Evolutionary conservation across 2,113 vertebrate species (phyloP).

Genomic region (Brevimyrus niger): DNA sequence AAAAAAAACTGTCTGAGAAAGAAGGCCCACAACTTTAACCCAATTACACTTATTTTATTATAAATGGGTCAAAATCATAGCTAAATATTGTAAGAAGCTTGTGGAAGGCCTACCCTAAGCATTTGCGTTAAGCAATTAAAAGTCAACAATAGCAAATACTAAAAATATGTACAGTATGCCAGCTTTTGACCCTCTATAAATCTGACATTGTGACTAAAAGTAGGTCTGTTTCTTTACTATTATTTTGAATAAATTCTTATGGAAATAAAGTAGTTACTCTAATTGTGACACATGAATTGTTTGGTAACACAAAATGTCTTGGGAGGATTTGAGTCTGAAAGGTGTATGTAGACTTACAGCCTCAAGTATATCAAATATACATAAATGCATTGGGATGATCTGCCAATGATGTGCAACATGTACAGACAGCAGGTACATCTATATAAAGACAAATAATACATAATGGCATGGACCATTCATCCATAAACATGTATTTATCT

Average conservation of each 20-base stretch:
- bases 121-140: not conserved
- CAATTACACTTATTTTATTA: not conserved
- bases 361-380: not conserved
- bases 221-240: not conserved
- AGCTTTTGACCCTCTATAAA: not conserved
- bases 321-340: not conserved
- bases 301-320: not conserved
- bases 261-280: not conserved
- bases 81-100: not conserved
- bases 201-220: not conserved
- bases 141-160: not conserved
- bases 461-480: not conserved
- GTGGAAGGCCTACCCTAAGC: not conserved
- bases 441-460: not conserved
- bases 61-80: not conserved
- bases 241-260: not conserved
- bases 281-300: not conserved
- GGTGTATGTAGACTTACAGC: not conserved
- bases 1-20: too few relatives aligned
- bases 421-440: not conserved
- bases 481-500: not conserved
- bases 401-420: not conserved
- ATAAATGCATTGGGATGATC: not conserved
- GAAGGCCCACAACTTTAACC: not conserved
- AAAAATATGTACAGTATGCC: not conserved